Percentiles rank a stretch among this genome's conserved stretches.
Evolutionary conservation across 2,113 vertebrate genomes (phyloP).

Genomic region (Marmota monax): DNA sequence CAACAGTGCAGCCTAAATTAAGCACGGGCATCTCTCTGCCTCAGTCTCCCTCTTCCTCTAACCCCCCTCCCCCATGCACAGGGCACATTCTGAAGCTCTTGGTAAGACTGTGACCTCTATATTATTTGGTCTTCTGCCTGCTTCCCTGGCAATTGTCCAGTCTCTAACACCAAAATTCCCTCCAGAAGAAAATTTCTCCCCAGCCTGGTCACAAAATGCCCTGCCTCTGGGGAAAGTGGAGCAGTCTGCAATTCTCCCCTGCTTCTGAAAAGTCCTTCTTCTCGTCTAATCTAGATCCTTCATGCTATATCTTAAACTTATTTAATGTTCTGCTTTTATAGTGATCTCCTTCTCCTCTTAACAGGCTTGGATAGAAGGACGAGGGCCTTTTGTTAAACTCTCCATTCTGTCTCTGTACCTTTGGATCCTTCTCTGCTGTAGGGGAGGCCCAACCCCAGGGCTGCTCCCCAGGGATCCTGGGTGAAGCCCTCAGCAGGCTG

Average conservation of each 20-base stretch:
- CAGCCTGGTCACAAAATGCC: accelerated
- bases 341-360: neutral
- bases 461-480: accelerated
- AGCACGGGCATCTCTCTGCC: accelerated
- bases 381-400: neutral
- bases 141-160: accelerated
- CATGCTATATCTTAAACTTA: accelerated
- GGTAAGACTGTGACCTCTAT: neutral
- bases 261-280: neutral
- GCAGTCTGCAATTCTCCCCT: accelerated
- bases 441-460: neutral
- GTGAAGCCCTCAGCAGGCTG: accelerated
- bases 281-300: neutral
- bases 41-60: neutral
- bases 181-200: neutral
- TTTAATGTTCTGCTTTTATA: neutral
- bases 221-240: accelerated
- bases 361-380: neutral
- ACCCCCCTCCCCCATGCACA: neutral
- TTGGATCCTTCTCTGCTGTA: neutral
- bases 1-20: accelerated
- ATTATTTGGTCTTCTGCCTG: too few species aligned
- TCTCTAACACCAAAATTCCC: neutral
- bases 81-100: accelerated
- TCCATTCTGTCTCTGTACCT: neutral